These are phyloP conservation scores for Sinocyclocheilus anshuiensis DNA, from an alignment of 2,113 vertebrate species.

Conservation along the genomic window DNA sequence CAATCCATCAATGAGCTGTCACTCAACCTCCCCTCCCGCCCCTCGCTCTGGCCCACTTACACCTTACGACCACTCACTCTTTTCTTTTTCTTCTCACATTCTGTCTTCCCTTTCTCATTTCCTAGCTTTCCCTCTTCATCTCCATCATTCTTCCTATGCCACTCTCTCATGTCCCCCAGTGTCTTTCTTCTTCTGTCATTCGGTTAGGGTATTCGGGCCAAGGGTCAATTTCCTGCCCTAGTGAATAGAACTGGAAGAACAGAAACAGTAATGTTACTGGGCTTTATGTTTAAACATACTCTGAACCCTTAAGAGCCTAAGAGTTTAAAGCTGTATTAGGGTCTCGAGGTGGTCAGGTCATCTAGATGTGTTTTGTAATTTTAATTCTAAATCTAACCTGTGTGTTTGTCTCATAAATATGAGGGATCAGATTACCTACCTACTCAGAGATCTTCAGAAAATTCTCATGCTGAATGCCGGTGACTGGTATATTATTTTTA, in stretches of 20 bases:
- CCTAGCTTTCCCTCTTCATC: slow-evolving; percentile 55
- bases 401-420: background rate
- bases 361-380: background rate
- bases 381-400: background rate
- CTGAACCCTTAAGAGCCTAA: background rate
- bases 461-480: background rate
- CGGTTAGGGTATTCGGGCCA: background rate
- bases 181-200: slow-evolving; percentile 50
- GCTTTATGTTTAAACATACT: background rate
- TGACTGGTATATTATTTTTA: background rate
- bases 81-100: slow-evolving; percentile 46
- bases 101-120: slow-evolving; percentile 50
- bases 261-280: slow-evolving; percentile 3
- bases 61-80: slow-evolving; percentile 24
- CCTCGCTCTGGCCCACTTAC: slow-evolving; percentile 33
- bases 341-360: background rate
- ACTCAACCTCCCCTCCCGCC: slow-evolving; percentile 25
- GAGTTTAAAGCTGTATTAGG: background rate
- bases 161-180: slow-evolving; percentile 40
- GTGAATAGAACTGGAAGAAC: background rate
- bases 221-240: slow-evolving; percentile 32
- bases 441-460: background rate
- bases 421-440: background rate
- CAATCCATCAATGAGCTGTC: slow-evolving; percentile 55
- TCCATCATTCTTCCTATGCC: slow-evolving; percentile 51